phyloP scores from a whole-genome alignment of 1,140 invertebrate genomes.

The Euura saliciscinereae region DNA sequence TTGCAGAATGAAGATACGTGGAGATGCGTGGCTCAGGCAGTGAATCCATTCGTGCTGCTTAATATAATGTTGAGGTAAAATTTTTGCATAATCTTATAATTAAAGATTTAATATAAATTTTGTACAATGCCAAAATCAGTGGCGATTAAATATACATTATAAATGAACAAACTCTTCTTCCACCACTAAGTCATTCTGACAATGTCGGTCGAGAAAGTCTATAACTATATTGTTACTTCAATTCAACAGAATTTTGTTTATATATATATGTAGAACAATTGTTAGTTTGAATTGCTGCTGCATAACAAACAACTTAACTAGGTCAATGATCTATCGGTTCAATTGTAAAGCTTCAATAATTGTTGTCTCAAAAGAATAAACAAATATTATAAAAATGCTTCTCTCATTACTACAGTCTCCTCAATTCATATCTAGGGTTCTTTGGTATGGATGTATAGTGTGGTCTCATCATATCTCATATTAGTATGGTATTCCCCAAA shows the following conservation, averaged over 20 bases:
- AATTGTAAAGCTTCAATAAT: constrained; percentile 1
- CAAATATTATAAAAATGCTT: constrained; percentile 1
- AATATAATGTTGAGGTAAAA: constrained; percentile 57
- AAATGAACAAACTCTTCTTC: not conserved
- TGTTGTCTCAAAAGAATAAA: not conserved
- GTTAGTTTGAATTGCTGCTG: constrained; percentile 1
- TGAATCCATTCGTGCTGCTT: constrained; percentile 40
- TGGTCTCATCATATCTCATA: too few species aligned
- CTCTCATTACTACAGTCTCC: too few species aligned
- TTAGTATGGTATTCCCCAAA: too few species aligned
- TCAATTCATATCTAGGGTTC: too few species aligned
- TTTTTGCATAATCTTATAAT: constrained; percentile 56
- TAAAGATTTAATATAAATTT: constrained; percentile 37
- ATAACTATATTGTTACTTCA: not conserved
- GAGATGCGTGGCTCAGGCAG: constrained; percentile 30
- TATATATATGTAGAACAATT: constrained; percentile 1
- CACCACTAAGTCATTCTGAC: not conserved
- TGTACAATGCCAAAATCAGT: constrained; percentile 24
- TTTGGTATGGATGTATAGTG: too few species aligned
- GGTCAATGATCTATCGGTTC: constrained; percentile 1
- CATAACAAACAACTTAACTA: not conserved
- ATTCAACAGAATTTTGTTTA: not conserved
- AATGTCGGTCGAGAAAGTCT: not conserved
- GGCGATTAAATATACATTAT: not conserved
- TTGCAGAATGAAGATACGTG: constrained; percentile 47